These are phyloP conservation scores for Poeciliopsis prolifica DNA, from an alignment of 2,113 vertebrate species.

Conservation along the genomic window DNA sequence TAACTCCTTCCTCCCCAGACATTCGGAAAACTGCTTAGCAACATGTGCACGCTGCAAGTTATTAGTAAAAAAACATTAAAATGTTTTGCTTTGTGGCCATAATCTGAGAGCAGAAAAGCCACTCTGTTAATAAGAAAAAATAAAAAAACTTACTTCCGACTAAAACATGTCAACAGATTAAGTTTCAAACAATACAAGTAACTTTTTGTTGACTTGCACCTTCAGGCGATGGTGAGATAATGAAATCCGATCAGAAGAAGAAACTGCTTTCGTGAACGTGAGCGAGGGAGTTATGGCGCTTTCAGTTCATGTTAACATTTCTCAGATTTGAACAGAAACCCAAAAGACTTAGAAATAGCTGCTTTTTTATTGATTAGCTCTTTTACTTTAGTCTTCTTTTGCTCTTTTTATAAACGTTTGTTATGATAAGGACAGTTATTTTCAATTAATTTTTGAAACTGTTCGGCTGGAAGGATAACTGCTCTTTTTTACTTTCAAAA, in stretches of 20 bases:
- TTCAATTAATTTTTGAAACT: too few species aligned
- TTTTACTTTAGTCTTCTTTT: too few species aligned
- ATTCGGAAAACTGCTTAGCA: neutral
- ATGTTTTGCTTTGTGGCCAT: neutral
- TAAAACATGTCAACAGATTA: neutral
- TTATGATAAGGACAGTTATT: too few species aligned
- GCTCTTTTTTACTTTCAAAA: too few species aligned
- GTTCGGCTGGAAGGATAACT: too few species aligned
- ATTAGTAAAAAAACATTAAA: too few species aligned
- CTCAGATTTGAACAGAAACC: too few species aligned
- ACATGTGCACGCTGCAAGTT: too few species aligned
- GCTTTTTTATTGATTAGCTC: too few species aligned
- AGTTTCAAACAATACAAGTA: neutral
- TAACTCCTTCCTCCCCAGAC: constrained; percentile 71
- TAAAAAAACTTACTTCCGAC: neutral
- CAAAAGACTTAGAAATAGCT: too few species aligned
- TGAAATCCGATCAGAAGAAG: constrained; percentile 8
- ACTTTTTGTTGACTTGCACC: constrained; percentile 3
- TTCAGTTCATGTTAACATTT: neutral
- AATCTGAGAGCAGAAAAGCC: neutral
- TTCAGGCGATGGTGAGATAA: neutral
- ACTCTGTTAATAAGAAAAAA: neutral
- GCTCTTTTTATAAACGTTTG: too few species aligned
- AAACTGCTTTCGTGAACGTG: neutral
- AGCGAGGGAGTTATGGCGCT: neutral